Evolutionary conservation across 2,888 invertebrate species (phyloP), one percentile per base, ranked within the genome.

Genomic region (Pasiphila rectangulata): DNA sequence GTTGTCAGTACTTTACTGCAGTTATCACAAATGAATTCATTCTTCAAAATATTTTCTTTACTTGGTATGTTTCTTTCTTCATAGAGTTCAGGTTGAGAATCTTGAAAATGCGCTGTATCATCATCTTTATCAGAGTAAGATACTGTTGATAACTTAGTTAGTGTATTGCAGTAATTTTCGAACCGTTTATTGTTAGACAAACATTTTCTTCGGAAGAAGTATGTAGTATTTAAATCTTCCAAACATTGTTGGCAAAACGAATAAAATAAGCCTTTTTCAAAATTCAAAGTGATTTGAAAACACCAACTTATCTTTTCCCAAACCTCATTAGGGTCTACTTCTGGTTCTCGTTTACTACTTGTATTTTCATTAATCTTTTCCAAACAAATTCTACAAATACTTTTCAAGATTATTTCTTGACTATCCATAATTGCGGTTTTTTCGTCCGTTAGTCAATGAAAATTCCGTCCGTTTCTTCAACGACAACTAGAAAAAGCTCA

Each of bases 1-100:
- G 76, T 71, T 56, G 79, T 85, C 4, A 85, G 64, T 20, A 69
- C 53, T 63, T 83, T 85, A 23, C 71, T 62, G 56, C 85, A 85
- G 9, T 70, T 47, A 25, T 58, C 54, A 59, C 85, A 86, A 53
- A 67, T 61, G 46, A 59, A 70, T 30, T 40, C 15, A 25, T 38
- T 4, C 3, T 25, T 19, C n/a, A n/a, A n/a, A n/a, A n/a, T n/a
- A n/a, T n/a, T 34, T 25, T 34, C 20, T 29, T 38, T 34, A n/a
- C 4, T 24, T 35, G 29, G 15, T 29, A n/a, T 32, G 16, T 2
- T 9, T 6, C 21, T 6, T 9, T 54, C 39, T 37, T 51, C 50
- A 19, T 42, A 38, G n/a, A 20, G 12, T 19, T 54, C 54, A 13
- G 35, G 25, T 1, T 52, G 59, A 17, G 37, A 45, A 32, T 54